Base-by-base conservation (phyloP, 92 coral and sea anemone species). In the Isaurus tuberculatus region DNA sequence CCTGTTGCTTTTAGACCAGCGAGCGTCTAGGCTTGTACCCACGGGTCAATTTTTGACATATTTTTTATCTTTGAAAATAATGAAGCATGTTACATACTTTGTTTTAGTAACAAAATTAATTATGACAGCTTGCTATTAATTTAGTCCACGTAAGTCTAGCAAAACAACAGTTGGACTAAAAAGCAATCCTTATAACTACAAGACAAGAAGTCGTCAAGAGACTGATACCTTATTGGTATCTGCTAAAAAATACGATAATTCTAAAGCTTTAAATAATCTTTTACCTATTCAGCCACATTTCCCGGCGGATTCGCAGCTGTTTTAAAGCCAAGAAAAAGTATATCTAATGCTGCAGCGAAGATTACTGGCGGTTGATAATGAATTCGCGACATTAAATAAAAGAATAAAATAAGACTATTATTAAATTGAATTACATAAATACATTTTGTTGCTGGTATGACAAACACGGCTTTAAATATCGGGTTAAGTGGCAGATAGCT, bases 41-140 rank as follows among this genome's bases (percentile, higher is more conserved):
- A 77, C 69, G 33, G 82, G 82, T 77, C 82, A 77, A 34, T 60
- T 34, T 77, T 77, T 77, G 82, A 77, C 82, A 57, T 60, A 40
- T 58, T 58, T 49, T 57, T 57, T 31, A 75, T 75, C 53, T 75
- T 51, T 48, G n/a, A 48, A 75, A 33, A 57, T 37, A 55, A 43
- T 28, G 68, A 22, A 77, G 36, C 58, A 26, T 55, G 51, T 34
- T 36, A 57, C 68, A 14, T 26, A 77, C 31, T 7, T 11, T 43
- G 22, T 34, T 20, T 48, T 77, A 36, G 58, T 34, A 77, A 77
- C n/a, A n/a, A n/a, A n/a, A n/a, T n/a, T n/a, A 60, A 77, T 77
- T 58, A 34, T 22, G 48, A 22, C 82, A 16, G 32, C 33, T 75
- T 75, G 48, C 81, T 75, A 43, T 55, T 55, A 37, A 19, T 15